These are phyloP conservation scores for Diaperis boleti DNA, from an alignment of 2,888 invertebrate genomes.

Conservation along the genomic window DNA sequence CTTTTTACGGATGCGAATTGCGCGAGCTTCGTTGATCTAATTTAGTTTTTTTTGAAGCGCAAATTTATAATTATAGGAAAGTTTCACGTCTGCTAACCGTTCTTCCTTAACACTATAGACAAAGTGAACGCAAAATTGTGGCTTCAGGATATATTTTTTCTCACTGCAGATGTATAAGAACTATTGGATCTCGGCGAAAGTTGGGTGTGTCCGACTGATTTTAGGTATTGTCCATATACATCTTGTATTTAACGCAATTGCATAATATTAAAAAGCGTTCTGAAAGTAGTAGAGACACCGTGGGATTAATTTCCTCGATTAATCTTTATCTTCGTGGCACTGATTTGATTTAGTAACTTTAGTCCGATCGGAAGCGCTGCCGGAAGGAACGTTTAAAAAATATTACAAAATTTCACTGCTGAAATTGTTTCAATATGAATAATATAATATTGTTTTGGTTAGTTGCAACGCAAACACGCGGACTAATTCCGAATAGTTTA, in stretches of 20 bases:
- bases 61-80: conserved; percentile 7
- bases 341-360: no score
- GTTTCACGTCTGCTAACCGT: neutral
- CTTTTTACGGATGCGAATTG: conserved; percentile 5
- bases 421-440: no score
- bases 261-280: no score
- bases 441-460: no score
- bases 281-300: no score
- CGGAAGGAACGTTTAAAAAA: no score
- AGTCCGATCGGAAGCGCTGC: no score
- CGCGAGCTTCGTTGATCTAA: neutral
- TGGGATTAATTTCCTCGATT: no score
- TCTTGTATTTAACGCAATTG: neutral
- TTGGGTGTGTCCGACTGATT: conserved; percentile 11
- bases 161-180: conserved; percentile 18
- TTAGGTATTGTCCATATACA: conserved; percentile 24
- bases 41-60: conserved; percentile 12
- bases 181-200: conserved; percentile 22
- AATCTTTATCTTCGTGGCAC: no score
- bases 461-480: no score
- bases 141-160: conserved; percentile 24
- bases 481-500: no score
- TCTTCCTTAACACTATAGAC: conserved; percentile 16
- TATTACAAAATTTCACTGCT: no score
- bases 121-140: conserved; percentile 28